Conservation (phyloP, 2,113 vertebrate genomes). For the Neopipo cinnamomea region DNA sequence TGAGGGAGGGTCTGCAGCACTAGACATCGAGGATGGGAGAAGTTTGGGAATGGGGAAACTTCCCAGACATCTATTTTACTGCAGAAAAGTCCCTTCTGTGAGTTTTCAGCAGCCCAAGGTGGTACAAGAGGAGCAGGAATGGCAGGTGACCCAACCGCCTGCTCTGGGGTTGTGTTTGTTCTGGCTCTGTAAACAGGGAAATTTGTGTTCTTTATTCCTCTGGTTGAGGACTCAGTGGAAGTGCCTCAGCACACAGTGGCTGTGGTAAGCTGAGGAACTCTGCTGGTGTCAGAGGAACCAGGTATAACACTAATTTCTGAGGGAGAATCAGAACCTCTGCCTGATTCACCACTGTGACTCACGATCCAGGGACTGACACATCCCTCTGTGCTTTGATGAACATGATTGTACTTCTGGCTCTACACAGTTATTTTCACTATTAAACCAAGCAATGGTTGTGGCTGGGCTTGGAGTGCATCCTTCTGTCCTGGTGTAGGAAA, state of each 20-base stretch:
- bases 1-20: not conserved
- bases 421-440: not conserved
- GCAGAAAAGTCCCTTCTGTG: not conserved
- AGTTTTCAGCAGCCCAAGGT: not conserved
- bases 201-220: not conserved
- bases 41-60: too few relatives aligned
- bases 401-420: not conserved
- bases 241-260: not conserved
- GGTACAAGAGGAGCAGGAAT: rapidly evolving
- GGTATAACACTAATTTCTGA: not conserved
- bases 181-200: not conserved
- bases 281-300: not conserved
- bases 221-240: not conserved
- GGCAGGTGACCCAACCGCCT: not conserved
- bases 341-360: not conserved
- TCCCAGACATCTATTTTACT: rapidly evolving
- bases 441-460: not conserved
- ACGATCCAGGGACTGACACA: not conserved
- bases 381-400: not conserved
- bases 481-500: not conserved
- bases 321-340: not conserved
- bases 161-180: not conserved
- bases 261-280: not conserved
- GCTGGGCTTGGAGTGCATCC: not conserved
- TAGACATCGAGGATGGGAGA: not conserved